Conservation (phyloP, 1,140 invertebrate species). For the Lordiphosa mommai region DNA sequence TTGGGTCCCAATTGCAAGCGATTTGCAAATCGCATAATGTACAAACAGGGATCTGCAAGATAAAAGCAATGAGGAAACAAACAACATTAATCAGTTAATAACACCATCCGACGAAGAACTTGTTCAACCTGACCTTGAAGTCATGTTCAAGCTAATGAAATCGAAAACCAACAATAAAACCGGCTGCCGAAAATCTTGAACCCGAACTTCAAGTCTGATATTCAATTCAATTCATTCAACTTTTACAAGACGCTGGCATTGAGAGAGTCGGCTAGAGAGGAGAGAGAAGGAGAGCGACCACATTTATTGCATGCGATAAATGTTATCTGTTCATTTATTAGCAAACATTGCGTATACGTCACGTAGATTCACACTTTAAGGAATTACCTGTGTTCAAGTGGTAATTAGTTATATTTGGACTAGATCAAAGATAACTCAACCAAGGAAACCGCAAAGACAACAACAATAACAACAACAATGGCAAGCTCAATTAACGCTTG, state of each 20-base stretch:
- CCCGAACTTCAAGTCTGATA: conserved; percentile 50
- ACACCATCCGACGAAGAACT: conserved; percentile 52
- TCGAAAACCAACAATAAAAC: conserved; percentile 62
- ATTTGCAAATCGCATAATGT: conserved; percentile 96
- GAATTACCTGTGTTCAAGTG: conserved; percentile 31
- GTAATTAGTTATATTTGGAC: conserved; percentile 44
- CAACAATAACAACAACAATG: conserved; percentile 11
- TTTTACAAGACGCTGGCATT: conserved; percentile 59
- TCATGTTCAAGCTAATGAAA: conserved; percentile 55
- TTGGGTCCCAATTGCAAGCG: conserved; percentile 95
- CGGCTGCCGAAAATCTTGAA: conserved; percentile 51
- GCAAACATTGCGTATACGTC: conserved; percentile 42
- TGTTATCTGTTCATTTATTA: conserved; percentile 1
- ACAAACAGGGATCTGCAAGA: conserved; percentile 94
- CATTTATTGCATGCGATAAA: conserved; percentile 53
- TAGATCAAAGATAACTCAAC: conserved; percentile 30
- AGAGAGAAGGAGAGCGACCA: not conserved
- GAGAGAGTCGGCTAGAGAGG: conserved; percentile 11
- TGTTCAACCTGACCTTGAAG: conserved; percentile 61
- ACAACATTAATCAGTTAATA: not conserved
- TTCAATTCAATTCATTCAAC: conserved; percentile 65
- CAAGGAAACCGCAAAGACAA: conserved; percentile 26
- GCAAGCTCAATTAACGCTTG: conserved; percentile 40
- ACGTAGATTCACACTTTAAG: conserved; percentile 31
- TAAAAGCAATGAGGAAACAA: conserved; percentile 28